Evolutionary conservation across 2,888 invertebrate genomes (phyloP), one percentile per base, ranked within the genome.

Genomic region (Lithosia quadra): DNA sequence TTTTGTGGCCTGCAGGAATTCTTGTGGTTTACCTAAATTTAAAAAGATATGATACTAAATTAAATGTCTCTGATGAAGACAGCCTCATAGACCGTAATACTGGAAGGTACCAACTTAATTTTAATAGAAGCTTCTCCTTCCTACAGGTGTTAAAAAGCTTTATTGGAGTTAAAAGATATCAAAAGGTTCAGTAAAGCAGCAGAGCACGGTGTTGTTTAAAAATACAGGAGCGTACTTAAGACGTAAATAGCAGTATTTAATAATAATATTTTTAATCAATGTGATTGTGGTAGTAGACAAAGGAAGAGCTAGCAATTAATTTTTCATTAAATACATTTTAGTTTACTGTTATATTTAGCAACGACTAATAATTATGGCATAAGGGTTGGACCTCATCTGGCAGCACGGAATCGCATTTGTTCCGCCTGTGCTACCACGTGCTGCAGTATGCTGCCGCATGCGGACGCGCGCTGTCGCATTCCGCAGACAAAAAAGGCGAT

Each of bases 11-110:
- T 33, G n/a, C 11, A 53, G 62, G 24, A 21, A 1, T 34, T 34
- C 10, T 28, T 59, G 59, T 28, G n/a, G 33, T 63, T 49, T 43
- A 15, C 33, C 62, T 63, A 33, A 53, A 63, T 15, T 28, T 5
- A 28, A 33, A 33, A 53, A 33, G 5, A 53, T 8, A 33, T 13
- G 5, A 53, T 18, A 33, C n/a, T 33, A 22, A 8, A 34, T n/a
- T 49, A n/a, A n/a, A 49, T n/a, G 49, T 49, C n/a, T 18, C 43
- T 39, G 13, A 15, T 18, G 7, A 15, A 43, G 28, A 28, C 28
- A 28, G 28, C 28, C 15, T 1, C 5, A 4, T 43, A n/a, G 43
- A 0, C 18, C 15, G 15, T 15, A 5, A 7, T 18, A 43, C 18
- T 18, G 7, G 18, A 13, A 49, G n/a, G n/a, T n/a, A 49, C 9